A percentile compares a stretch with the other conserved stretches of the same genome.
These are phyloP conservation scores for Sarcophaga carnaria DNA, from an alignment of 2,888 invertebrate species.

Conservation along the genomic window DNA sequence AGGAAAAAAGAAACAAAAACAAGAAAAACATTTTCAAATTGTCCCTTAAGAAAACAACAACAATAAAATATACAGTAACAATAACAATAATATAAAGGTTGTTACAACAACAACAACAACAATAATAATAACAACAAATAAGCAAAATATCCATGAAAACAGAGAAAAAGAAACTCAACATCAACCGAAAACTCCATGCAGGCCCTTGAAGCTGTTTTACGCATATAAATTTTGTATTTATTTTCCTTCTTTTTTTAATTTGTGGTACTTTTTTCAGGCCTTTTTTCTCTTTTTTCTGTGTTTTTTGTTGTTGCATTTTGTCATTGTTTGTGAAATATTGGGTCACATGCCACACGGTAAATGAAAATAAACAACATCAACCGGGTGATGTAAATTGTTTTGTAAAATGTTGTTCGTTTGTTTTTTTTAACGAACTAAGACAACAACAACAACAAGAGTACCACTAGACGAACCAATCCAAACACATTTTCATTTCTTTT, in stretches of 20 bases:
- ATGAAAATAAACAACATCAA: constrained; percentile 57
- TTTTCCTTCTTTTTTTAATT: background rate
- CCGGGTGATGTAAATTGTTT: constrained; percentile 62
- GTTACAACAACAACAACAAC: constrained; percentile 32
- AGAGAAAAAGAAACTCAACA: background rate
- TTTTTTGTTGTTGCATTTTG: too few relatives aligned
- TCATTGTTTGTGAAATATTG: constrained; percentile 16
- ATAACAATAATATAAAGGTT: constrained; percentile 35
- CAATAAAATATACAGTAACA: constrained; percentile 10
- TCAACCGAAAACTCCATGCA: background rate
- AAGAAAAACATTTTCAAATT: constrained; percentile 35
- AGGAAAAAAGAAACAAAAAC: background rate
- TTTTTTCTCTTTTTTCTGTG: background rate
- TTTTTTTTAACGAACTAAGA: background rate
- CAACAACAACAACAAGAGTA: background rate
- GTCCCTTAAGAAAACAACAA: constrained; percentile 46
- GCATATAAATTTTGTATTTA: constrained; percentile 38
- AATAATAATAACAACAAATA: constrained; percentile 37
- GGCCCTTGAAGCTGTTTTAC: constrained; percentile 25
- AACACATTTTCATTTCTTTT: too few relatives aligned
- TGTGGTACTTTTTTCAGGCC: constrained; percentile 12
- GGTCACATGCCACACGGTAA: constrained; percentile 54
- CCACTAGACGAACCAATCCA: background rate
- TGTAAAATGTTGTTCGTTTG: constrained; percentile 40
- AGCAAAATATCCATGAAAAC: constrained; percentile 48